Base-by-base conservation (phyloP, 92 coral and sea anemone genomes). In the Parazoanthus atlanticus region DNA sequence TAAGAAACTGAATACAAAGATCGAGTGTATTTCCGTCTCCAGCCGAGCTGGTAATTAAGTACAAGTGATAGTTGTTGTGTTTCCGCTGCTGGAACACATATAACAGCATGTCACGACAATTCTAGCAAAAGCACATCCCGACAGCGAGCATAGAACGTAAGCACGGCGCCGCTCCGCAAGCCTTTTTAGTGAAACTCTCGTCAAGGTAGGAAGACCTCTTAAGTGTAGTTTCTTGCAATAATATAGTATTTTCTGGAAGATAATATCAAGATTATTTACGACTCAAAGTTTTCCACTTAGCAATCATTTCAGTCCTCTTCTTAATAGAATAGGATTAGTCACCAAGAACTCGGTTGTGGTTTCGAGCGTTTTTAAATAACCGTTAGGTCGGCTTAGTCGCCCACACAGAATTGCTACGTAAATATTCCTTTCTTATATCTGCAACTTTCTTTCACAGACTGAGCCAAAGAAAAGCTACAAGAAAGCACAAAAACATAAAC, bases 1-100 rank as follows among this genome's bases (percentile, higher is more conserved):
- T 30, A 28, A 66, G 86, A 65, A 83, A 83, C 28, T 40, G 77
- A 66, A 83, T 38, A 66, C 86, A 81, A 65, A 81, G 41, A 28
- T 36, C 11, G 30, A 52, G 29, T 83, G 13, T 36, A 83, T 67
- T 83, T 83, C 86, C 86, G 86, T 83, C 65, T 41, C 86, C 77
- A 67, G 49, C 76, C 25, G 86, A 66, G 86, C 16, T 69, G 76
- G 64, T 83, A 83, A 83, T 83, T 83, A 83, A 83, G 76, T 41
- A 38, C 86, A 69, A 83, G 86, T 67, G 86, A 83, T 41, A 3
- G 76, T 40, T 40, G 58, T 67, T 82, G 25, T 83, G 77, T 83
- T 83, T 83, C 86, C 86, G 86, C 76, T 70, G 83, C 73, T 67
- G 38, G 86, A 83, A 40, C n/a, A 66, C 76, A 41, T 83, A 83